Evolutionary conservation across 2,797 vertebrate species (phyloP), one percentile per base, ranked within the genome.

Genomic region (Odontamblyopus lacepedii): DNA sequence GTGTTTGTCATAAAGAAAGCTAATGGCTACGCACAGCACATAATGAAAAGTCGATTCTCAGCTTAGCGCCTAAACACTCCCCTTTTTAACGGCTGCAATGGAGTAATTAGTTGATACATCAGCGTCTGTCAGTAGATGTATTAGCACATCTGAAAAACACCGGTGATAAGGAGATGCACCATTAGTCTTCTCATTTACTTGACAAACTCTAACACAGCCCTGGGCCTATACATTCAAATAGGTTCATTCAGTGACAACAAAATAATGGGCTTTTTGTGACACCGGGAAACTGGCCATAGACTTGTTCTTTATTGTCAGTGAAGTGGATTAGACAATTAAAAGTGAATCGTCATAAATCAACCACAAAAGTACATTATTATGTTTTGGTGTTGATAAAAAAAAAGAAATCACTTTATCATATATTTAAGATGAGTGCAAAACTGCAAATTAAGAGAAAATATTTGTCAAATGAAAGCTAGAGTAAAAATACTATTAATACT

Each of bases 161-260:
- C 76, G 74, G 79, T 71, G 89, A 91, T 91, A 91, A 89, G 88
- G 87, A 91, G 82, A 88, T 87, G 80, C 67, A 6, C 84, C 86
- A 90, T 92, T 91, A 91, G 84, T 90, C 86, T 90, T 88, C 87
- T 92, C 87, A 89, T 92, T 90, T 91, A 88, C 77, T 80, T 84
- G 83, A 89, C 84, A 89, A 87, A 88, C 78, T 83, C 78, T 69
- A 79, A 80, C 82, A 77, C 79, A 85, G 83, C 87, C 78, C 77
- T 67, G 79, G 88, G 90, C 83, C 87, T 72, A 59, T 71, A 77
- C 81, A 78, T 62, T 70, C 82, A 85, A 86, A 83, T 69, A 82
- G 72, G 81, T 85, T 84, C 82, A 79, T 70, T 67, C 66, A 41
- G n/a, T 76, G 79, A 85, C 87, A 86, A 72, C 26, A 8, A 74